Evolutionary conservation across 2,888 invertebrate species (phyloP), one percentile per base, ranked within the genome.

Genomic region (Lampropteryx suffumata): DNA sequence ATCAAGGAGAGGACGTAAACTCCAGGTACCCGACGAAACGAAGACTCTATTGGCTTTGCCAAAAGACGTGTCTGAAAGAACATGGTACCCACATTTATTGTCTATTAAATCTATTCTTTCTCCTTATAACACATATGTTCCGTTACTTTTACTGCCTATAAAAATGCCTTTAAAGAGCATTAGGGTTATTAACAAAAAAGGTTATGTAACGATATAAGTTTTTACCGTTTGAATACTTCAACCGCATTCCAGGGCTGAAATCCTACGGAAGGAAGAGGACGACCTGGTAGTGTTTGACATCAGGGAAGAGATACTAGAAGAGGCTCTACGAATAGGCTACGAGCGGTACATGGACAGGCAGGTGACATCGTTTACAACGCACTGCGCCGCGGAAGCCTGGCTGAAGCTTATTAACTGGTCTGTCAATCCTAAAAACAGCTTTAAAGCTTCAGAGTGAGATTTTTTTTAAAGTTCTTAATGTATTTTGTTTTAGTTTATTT

Each of bases 301-400:
- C 3, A 76, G 90, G 0, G 91, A 91, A 55, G 87, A 90, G 52
- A 79, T 91, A 3, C 14, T 91, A 9, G 84, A 85, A 7, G 69
- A 64, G 0, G 84, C 82, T 0, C 45, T 87, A 11, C 55, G 61
- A 3, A 71, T 80, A 17, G 74, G 75, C 41, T 84, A 87, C 47
- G 61, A 69, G 3, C 63, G 64, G 1, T 91, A 90, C 53, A 84
- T 91, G 81, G 79, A 80, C 45, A 71, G 59, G 7, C 90, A 91
- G 60, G 79, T 58, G 1, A 57, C 77, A 0, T 35, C 68, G 21
- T 90, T 90, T 59, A 77, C 84, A 0, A 81, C 73, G 0, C 74
- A 86, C 59, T 90, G 90, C 55, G 82, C 84, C 0, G 76, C 82
- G 0, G 65, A 79, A 43, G 90, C 91, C 0, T 86, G 85, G 82